A percentile compares a stretch with the other conserved stretches of the same genome.
Conservation (phyloP, 1,140 invertebrate species). For the Ceratina calcarata region DNA sequence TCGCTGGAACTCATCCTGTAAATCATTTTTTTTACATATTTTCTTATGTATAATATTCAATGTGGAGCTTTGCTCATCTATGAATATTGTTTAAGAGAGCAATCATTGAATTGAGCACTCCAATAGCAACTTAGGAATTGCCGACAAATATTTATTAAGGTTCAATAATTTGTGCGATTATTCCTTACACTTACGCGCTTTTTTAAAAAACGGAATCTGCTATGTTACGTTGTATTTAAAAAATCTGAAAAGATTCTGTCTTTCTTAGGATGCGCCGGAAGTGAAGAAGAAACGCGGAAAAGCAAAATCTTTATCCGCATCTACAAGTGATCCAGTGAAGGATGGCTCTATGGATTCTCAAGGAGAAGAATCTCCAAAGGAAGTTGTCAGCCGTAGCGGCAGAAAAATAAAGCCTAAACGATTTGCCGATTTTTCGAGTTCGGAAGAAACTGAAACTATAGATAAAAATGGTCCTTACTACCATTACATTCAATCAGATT, state of each 20-base stretch:
- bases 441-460: constrained; percentile 69
- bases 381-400: constrained; percentile 86
- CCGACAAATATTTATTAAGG: constrained; percentile 79
- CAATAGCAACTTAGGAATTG: constrained; percentile 72
- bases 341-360: constrained; percentile 70
- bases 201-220: background rate
- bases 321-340: constrained; percentile 64
- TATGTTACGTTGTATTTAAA: background rate
- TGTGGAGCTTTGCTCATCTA: constrained; percentile 31
- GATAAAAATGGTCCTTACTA: constrained; percentile 69
- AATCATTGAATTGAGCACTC: constrained; percentile 59
- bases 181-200: constrained; percentile 73
- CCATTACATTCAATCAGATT: constrained; percentile 15
- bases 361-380: constrained; percentile 77
- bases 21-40: constrained; percentile 41
- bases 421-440: constrained; percentile 78
- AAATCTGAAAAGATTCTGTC: background rate
- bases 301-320: constrained; percentile 53
- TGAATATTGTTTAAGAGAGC: constrained; percentile 52
- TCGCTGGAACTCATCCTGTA: constrained; percentile 68
- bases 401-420: constrained; percentile 88
- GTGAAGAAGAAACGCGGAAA: constrained; percentile 75
- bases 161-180: constrained; percentile 79
- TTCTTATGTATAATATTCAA: constrained; percentile 15
- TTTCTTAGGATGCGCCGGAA: constrained; percentile 70